These are phyloP conservation scores for Sarcophaga bullata DNA, from an alignment of 1,140 invertebrate genomes.

Conservation along the genomic window DNA sequence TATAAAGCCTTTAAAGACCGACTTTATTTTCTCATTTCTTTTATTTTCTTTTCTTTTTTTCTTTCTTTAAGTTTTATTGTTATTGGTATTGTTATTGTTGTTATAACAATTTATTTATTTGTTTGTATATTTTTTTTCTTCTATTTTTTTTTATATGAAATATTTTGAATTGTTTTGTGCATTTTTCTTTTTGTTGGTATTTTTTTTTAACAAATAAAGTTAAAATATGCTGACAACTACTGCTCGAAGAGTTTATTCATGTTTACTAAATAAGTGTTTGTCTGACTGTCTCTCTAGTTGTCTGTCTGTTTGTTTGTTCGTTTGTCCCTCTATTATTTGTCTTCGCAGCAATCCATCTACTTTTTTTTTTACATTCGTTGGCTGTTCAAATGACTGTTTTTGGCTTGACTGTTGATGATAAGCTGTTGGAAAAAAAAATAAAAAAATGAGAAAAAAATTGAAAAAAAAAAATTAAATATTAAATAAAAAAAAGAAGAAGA, in stretches of 20 bases:
- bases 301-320: not conserved
- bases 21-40: too few species aligned
- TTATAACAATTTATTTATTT: not conserved
- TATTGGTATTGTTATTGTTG: not conserved
- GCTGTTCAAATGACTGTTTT: not conserved
- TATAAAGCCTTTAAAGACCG: too few species aligned
- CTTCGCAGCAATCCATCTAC: too few species aligned
- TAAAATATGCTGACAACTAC: constrained; percentile 27
- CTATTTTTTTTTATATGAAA: not conserved
- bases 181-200: not conserved
- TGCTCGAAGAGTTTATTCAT: constrained; percentile 27
- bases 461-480: not conserved
- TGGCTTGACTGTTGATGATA: not conserved
- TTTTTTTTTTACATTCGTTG: too few species aligned
- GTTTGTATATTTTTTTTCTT: not conserved
- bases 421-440: not conserved
- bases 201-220: constrained; percentile 28
- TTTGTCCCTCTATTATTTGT: not conserved
- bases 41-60: too few species aligned
- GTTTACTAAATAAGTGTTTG: constrained; percentile 14
- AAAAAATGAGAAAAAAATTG: not conserved
- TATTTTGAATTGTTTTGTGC: constrained; percentile 16
- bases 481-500: not conserved
- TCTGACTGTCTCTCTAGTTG: not conserved
- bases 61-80: not conserved